Base-by-base conservation (phyloP, 2,113 vertebrate genomes). In the Entomyzon cyanotis region DNA sequence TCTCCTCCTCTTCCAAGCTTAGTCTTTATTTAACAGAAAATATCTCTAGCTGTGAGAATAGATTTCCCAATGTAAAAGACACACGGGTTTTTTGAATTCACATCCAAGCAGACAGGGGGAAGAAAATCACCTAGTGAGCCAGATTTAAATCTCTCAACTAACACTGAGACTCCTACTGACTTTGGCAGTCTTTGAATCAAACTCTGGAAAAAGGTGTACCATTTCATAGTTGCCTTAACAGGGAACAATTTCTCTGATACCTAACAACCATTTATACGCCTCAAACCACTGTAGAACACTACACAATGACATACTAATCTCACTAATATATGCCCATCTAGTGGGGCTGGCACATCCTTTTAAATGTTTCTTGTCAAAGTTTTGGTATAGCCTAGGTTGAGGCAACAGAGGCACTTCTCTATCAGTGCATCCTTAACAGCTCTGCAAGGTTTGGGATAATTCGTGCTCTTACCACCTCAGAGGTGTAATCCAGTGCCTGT, bases 41-140 rank as follows among this genome's bases (percentile, higher is more conserved):
- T 11, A 75, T 70, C 56, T 93, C 83, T 78, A 87, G 35, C 47
- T 84, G 55, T 59, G 65, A 87, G 52, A 92, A 78, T 60, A 94
- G 52, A 33, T 37, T 93, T 93, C 52, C 52, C 37, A 53, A 37
- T 39, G 46, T 44, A 94, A 89, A 87, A 64, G 44, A 52, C 23
- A 31, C 10, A 58, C 12, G n/a, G 35, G 67, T 88, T 77, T 86
- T 11, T 47, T 68, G 9, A 81, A 71, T 71, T 71, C 71, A 27
- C 19, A 56, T 44, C 28, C 73, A 91, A 87, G 44, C 42, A 89
- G 39, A 77, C 4, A 6, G 10, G 30, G 3, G 1, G 7, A 4
- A 55, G 65, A 64, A 53, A 63, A 16, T 30, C 33, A 22, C 12
- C 27, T 77, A 47, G 27, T 44, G 21, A 92, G 60, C 5, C 41